Conservation (phyloP, 1,140 invertebrate species). For the Pseudomyrmex dendroicus region DNA sequence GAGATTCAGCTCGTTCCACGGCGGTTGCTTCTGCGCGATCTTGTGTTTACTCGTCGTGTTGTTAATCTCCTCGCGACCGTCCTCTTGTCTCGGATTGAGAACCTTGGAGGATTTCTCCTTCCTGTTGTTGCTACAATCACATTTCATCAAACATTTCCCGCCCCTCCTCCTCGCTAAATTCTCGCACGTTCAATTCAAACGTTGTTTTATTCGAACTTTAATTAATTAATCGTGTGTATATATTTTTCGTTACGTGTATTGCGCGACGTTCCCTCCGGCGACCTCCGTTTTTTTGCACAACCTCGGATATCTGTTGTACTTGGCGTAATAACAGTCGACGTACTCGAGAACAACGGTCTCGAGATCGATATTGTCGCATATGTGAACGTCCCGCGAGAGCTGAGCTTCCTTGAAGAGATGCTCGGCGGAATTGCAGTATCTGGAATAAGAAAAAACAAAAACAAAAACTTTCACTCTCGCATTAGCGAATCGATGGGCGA, state of each 20-base stretch:
- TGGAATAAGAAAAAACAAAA: conserved; percentile 64
- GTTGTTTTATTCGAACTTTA: background rate
- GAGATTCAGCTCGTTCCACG: conserved; percentile 58
- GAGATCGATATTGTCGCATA: conserved; percentile 97
- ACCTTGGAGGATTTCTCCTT: conserved; percentile 2
- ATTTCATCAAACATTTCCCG: background rate
- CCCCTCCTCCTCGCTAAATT: background rate
- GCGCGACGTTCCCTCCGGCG: background rate
- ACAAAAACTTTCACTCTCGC: background rate
- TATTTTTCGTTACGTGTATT: conserved; percentile 27
- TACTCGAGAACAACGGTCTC: conserved; percentile 95
- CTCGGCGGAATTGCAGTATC: conserved; percentile 87
- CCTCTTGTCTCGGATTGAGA: background rate
- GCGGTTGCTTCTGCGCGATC: background rate
- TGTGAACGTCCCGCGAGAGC: conserved; percentile 88
- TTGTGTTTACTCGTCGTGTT: background rate
- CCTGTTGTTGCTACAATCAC: background rate
- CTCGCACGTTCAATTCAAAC: too few relatives aligned
- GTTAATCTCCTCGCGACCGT: background rate
- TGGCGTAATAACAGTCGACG: conserved; percentile 93
- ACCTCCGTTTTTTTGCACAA: conserved; percentile 87
- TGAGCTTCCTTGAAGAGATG: conserved; percentile 89
- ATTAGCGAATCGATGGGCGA: too few relatives aligned
- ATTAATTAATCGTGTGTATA: background rate
- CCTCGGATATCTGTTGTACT: conserved; percentile 94